These are phyloP conservation scores for Acestrorhynchus altus DNA, from an alignment of 2,797 vertebrate genomes.

Conservation along the genomic window DNA sequence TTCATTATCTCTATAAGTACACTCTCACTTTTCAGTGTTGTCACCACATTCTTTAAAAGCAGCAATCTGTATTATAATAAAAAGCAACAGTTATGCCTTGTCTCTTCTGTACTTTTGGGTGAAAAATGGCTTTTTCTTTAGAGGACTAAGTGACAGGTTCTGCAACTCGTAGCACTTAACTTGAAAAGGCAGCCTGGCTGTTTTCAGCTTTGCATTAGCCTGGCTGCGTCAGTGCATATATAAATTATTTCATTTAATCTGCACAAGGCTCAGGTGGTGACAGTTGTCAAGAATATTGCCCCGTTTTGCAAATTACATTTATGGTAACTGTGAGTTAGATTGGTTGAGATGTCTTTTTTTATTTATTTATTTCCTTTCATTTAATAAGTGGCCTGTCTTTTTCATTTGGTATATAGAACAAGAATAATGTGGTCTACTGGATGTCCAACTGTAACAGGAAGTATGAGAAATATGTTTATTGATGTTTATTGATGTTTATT, in stretches of 20 bases:
- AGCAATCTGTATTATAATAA: conserved; percentile 23
- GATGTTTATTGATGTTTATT: background rate
- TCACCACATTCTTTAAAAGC: conserved; percentile 8
- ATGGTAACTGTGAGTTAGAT: conserved; percentile 4
- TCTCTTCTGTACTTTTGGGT: conserved; percentile 12
- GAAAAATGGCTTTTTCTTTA: conserved; percentile 36
- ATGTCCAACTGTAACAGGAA: background rate
- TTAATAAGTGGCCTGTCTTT: background rate
- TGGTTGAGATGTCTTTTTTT: background rate
- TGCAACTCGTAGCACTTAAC: conserved; percentile 37
- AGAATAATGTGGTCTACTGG: background rate
- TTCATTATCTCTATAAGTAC: conserved; percentile 3
- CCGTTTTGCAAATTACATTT: conserved; percentile 49
- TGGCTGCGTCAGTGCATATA: conserved; percentile 42
- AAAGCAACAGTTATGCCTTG: background rate
- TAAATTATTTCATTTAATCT: conserved; percentile 60
- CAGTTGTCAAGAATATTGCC: conserved; percentile 54
- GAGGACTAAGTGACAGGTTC: conserved; percentile 30
- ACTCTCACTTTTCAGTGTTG: background rate
- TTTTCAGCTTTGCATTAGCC: conserved; percentile 47
- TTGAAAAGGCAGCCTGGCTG: conserved; percentile 33
- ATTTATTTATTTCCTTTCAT: background rate
- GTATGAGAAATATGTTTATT: background rate
- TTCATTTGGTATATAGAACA: background rate
- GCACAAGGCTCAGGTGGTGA: conserved; percentile 55